Evolutionary conservation across 2,113 vertebrate genomes (phyloP).

Genomic region (Tragelaphus imberbis): DNA sequence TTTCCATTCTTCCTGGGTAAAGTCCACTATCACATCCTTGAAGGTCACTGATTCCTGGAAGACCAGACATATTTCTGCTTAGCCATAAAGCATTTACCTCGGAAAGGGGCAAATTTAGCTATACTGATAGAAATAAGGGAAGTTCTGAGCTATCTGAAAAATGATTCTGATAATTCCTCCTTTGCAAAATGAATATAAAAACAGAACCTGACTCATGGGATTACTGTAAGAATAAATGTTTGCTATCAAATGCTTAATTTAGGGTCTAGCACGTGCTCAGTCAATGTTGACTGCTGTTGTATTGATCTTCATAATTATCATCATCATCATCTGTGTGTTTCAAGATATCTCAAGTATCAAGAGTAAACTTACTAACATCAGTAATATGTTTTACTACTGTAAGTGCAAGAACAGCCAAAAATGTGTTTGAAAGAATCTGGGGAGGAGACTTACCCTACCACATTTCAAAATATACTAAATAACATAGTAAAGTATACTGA

Average conservation of each 20-base stretch:
- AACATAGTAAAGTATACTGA: not conserved
- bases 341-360: not conserved
- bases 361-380: not conserved
- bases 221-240: not conserved
- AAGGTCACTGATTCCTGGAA: conserved; percentile 73
- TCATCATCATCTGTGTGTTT: not conserved
- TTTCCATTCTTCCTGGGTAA: conserved; percentile 72
- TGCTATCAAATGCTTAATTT: not conserved
- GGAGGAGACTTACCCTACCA: not conserved
- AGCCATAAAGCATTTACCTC: not conserved
- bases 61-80: not conserved
- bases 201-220: not conserved
- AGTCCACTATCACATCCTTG: conserved; percentile 72
- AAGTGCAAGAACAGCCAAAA: not conserved
- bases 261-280: not conserved
- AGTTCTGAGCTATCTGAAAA: not conserved
- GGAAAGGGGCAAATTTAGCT: not conserved
- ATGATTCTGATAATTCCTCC: not conserved
- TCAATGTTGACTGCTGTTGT: too few species aligned
- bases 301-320: not conserved
- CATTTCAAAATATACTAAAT: not conserved
- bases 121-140: not conserved
- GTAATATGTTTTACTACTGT: not conserved
- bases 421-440: not conserved
- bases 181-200: not conserved